Conservation (phyloP, 2,797 vertebrate genomes). For the Urosaurus nigricauda region DNA sequence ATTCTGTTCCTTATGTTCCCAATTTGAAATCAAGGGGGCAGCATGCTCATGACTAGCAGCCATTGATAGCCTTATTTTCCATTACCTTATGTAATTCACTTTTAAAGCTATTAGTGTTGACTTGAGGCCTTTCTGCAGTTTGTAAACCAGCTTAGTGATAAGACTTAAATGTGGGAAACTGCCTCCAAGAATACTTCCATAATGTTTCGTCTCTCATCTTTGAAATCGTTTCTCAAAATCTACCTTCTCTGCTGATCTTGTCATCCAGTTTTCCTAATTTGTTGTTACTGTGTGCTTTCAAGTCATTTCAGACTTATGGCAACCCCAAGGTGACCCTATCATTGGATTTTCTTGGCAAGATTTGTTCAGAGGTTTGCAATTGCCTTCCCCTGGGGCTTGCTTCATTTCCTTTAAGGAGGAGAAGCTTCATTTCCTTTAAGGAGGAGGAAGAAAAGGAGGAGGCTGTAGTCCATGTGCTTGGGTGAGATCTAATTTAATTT, state of each 20-base stretch:
- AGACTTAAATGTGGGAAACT: background rate
- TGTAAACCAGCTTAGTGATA: background rate
- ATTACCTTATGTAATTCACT: background rate
- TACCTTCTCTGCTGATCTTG: background rate
- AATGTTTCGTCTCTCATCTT: background rate
- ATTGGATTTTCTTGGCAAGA: no score
- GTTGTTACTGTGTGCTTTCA: no score
- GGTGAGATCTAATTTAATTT: no score
- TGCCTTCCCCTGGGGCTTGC: no score
- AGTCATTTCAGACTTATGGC: no score
- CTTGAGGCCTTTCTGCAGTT: background rate
- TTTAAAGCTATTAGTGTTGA: background rate
- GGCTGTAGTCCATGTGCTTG: no score
- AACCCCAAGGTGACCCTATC: no score
- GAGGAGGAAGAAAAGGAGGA: no score
- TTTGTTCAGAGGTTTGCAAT: no score
- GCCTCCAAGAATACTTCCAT: background rate
- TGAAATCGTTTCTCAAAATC: background rate
- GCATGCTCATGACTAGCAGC: background rate
- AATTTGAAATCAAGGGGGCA: background rate
- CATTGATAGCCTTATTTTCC: background rate
- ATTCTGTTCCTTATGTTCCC: no score
- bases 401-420: no score
- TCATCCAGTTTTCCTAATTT: background rate
- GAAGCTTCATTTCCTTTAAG: no score